Evolutionary conservation across 1,140 invertebrate genomes (phyloP).

Genomic region (Dendroctonus ponderosae): DNA sequence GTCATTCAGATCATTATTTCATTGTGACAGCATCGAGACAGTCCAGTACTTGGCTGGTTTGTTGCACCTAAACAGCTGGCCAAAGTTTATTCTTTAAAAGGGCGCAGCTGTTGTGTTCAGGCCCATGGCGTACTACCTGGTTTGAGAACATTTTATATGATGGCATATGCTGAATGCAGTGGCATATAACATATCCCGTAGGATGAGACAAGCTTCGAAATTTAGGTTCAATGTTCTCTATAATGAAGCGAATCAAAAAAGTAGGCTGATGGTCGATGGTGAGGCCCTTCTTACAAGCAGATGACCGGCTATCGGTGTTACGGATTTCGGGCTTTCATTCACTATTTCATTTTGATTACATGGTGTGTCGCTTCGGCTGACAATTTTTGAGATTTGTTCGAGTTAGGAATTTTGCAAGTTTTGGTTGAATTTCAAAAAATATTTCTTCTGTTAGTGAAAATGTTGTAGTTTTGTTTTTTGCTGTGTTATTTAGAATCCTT

Average conservation of each 20-base stretch:
- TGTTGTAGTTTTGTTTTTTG: too few species aligned
- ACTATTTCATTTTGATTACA: too few species aligned
- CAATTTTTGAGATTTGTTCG: too few species aligned
- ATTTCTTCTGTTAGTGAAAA: too few species aligned
- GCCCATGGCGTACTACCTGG: constrained; percentile 43
- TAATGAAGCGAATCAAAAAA: constrained; percentile 20
- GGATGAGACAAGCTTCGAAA: constrained; percentile 23
- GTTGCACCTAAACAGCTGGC: constrained; percentile 42
- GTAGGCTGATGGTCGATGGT: constrained; percentile 9
- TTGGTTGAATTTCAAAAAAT: too few species aligned
- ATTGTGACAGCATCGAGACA: constrained; percentile 28
- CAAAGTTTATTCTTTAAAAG: constrained; percentile 21
- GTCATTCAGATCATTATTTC: constrained; percentile 15
- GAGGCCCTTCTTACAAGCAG: not conserved
- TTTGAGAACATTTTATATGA: constrained; percentile 39
- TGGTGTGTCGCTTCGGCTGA: too few species aligned
- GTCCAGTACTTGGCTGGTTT: constrained; percentile 32
- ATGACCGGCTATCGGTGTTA: not conserved
- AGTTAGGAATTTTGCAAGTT: too few species aligned
- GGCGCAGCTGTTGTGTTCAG: constrained; percentile 23
- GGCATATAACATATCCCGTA: constrained; percentile 21
- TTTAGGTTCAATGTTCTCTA: constrained; percentile 29
- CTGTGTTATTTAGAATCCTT: too few species aligned
- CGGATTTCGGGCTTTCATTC: too few species aligned
- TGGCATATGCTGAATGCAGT: constrained; percentile 37